Conservation (phyloP, 2,797 vertebrate genomes). For the Eidolon dupreanum region DNA sequence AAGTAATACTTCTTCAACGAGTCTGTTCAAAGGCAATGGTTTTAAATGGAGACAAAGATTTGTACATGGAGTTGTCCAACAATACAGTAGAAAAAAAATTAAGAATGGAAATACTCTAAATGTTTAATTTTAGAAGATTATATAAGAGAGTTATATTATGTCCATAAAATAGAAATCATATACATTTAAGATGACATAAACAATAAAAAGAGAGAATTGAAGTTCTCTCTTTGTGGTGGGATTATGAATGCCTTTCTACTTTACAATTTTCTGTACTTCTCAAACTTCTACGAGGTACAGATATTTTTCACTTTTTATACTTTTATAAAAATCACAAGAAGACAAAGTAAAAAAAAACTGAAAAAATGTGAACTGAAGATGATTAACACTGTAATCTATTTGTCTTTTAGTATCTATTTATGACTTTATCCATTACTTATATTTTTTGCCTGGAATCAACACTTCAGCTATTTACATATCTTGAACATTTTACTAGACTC, state of each 20-base stretch:
- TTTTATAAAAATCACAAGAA: slow-evolving; percentile 16
- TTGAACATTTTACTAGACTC: background rate
- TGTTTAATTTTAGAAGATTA: slow-evolving; percentile 12
- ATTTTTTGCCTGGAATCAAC: background rate
- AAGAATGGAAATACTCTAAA: background rate
- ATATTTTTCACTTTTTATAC: slow-evolving; percentile 19
- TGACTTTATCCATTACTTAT: background rate
- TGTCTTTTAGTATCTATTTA: background rate
- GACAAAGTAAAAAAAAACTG: background rate
- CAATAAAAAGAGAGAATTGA: background rate
- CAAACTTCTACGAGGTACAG: background rate
- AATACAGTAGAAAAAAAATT: background rate
- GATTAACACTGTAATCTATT: slow-evolving; percentile 15
- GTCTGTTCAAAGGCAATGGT: slow-evolving; percentile 2
- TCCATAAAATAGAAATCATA: background rate
- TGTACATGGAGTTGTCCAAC: background rate
- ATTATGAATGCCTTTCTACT: background rate
- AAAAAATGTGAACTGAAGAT: background rate
- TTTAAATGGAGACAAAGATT: slow-evolving; percentile 24
- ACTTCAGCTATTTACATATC: background rate
- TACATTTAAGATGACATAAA: background rate
- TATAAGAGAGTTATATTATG: background rate
- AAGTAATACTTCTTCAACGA: slow-evolving; percentile 19
- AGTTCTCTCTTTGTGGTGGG: background rate
- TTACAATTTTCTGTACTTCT: background rate